These are phyloP conservation scores for Palaemon carinicauda DNA, from an alignment of 1,140 invertebrate species.

Conservation along the genomic window DNA sequence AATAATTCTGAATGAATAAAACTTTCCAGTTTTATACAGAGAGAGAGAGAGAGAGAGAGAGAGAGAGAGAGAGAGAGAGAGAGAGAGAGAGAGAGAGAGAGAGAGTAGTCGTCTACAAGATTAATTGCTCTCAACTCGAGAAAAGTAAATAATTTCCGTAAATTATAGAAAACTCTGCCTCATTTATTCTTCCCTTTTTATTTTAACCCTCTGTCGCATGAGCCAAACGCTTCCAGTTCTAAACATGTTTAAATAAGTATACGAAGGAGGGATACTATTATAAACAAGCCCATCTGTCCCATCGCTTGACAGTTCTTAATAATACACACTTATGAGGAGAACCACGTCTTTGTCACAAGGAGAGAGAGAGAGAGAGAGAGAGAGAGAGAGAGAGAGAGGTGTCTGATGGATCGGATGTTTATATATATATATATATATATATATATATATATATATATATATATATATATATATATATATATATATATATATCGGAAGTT, in stretches of 20 bases:
- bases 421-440: too few species aligned
- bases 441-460: too few species aligned
- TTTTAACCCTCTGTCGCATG: neutral
- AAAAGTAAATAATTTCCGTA: too few species aligned
- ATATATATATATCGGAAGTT: too few species aligned
- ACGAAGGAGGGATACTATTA: neutral
- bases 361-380: slow-evolving; percentile 7
- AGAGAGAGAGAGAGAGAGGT: neutral
- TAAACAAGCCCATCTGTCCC: too few species aligned
- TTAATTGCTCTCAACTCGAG: too few species aligned
- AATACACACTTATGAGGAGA: neutral
- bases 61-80: neutral
- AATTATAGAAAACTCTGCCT: neutral
- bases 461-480: too few species aligned
- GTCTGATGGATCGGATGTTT: too few species aligned
- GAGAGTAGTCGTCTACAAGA: neutral
- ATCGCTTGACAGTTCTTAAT: too few species aligned
- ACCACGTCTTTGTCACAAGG: neutral
- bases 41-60: neutral
- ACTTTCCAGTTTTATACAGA: neutral
- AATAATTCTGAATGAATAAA: too few species aligned
- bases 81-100: neutral
- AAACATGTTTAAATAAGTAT: neutral
- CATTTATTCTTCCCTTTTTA: too few species aligned
- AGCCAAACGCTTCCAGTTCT: neutral